Base-by-base conservation (phyloP, 2,888 invertebrate species). In the Coenonympha arcania region DNA sequence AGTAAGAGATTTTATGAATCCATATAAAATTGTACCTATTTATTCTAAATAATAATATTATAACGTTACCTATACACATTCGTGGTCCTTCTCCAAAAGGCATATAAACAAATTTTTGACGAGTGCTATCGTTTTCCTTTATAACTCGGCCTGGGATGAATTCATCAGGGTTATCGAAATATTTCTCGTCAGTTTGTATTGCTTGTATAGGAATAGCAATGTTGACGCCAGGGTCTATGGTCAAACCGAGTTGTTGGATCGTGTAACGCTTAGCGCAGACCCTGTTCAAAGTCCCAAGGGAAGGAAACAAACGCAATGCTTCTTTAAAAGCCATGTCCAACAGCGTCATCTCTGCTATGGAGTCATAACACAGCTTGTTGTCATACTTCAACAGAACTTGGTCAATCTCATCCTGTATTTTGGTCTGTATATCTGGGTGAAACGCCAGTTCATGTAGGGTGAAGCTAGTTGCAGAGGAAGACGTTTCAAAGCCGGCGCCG, bases 401-500 rank as follows among this genome's bases (percentile, higher is more conserved):
- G 47, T 84, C 86, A 4, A 88, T 71, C 66, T 88, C 86, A 52
- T 74, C 61, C 51, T 80, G 79, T 4, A 78, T 71, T 65, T 74
- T 84, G 43, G 67, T 66, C 59, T 87, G 88, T 22, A 73, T 75
- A 2, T 86, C 79, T 2, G 79, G 79, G 59, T 87, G 67, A 15
- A 76, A 79, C 19, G 88, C 87, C 6, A 88, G 62, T 55, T 82
- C 76, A 57, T 87, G 87, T 9, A 86, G 65, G 3, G 81, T 73
- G 37, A 77, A 86, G 68, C 86, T 84, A 0, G 87, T 78, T 2
- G 85, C 76, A 1, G 83, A 81, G 0, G 87, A 87, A 0, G 88
- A 87, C 2, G 88, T 87, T 62, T 88, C 88, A 57, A 87, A 88
- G 6, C 88, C 88, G 48, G 87, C 88, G 16, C 78, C 85, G 36